Percentiles rank a stretch among this genome's conserved stretches.
Conservation (phyloP, 2,888 invertebrate species). For the Pseudoips prasinana region DNA sequence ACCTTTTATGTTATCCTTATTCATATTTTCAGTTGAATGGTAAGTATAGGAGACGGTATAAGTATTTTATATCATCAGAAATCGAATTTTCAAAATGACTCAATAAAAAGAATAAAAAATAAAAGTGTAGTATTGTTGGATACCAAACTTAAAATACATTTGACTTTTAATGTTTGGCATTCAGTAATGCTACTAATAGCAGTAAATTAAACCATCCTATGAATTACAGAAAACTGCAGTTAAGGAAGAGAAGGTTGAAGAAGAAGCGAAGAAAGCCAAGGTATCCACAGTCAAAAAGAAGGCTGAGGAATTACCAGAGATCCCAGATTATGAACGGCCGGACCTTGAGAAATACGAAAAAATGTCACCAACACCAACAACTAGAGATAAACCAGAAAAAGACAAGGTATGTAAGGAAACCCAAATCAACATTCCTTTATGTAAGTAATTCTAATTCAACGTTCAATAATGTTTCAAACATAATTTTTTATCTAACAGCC, state of each 20-base stretch:
- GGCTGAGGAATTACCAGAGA: conserved; percentile 83
- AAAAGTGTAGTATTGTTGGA: too few species aligned
- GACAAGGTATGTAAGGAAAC: conserved; percentile 38
- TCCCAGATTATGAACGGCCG: conserved; percentile 89
- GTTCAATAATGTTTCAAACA: too few species aligned
- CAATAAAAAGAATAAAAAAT: too few species aligned
- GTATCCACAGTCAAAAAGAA: conserved; percentile 74
- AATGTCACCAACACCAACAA: conserved; percentile 75
- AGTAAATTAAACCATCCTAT: conserved; percentile 11
- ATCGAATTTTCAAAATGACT: too few species aligned
- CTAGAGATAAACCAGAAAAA: conserved; percentile 70
- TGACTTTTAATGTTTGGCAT: too few species aligned
- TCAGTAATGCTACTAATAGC: too few species aligned
- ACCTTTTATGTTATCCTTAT: too few species aligned
- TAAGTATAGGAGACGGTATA: conserved; percentile 36
- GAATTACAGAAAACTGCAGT: conserved; percentile 72
- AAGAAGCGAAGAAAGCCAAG: conserved; percentile 74
- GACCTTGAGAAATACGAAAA: conserved; percentile 87
- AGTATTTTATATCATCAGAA: too few species aligned
- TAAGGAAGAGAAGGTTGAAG: conserved; percentile 71
- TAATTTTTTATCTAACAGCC: conserved; percentile 36
- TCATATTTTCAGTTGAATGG: conserved; percentile 19
- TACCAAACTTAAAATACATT: too few species aligned
- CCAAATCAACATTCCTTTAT: conserved; percentile 21
- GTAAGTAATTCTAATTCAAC: too few species aligned